Base-by-base conservation (phyloP, 2,797 vertebrate genomes). In the Lates japonicus region DNA sequence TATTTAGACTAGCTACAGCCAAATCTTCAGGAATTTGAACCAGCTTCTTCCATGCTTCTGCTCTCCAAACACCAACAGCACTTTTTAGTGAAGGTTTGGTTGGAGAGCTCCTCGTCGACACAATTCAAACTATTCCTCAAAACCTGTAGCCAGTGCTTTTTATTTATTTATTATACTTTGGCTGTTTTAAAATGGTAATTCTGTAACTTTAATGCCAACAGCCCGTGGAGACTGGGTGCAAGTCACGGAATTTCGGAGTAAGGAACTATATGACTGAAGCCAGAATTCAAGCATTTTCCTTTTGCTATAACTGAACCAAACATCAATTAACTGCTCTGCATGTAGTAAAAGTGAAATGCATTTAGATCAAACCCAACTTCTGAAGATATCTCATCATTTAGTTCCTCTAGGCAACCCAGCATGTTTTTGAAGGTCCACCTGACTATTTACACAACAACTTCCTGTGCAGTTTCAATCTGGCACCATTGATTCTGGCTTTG, bases 61-160 rank as follows among this genome's bases (percentile, higher is more conserved):
- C n/a, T 76, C 76, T 77, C 76, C 64, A 57, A 84, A 87, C 72
- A 85, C 81, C 49, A 60, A 77, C 88, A 83, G 89, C 83, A 88
- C 80, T 91, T 88, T 85, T 66, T n/a, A 31, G 25, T 33, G 60
- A 25, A 52, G 22, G 70, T 86, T 83, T 63, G 76, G 68, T 83
- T 61, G 69, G 82, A 86, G n/a, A 87, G 51, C 66, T 79, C 84
- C 39, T 81, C 1, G 67, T 91, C 89, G 87, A 87, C 90, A 88
- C 41, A 88, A 73, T 85, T 71, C 33, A 68, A 76, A 70, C 73
- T 80, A 69, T 60, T 76, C 60, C 69, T 82, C 66, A 60, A 44
- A 81, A 73, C 35, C 78, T 70, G 49, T 25, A 76, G 70, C 46
- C 17, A 76, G 33, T 68, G 60, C 62, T 73, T 71, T 78, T 70